Base-by-base conservation (phyloP, 2,888 invertebrate species). In the Glaucopsyche alexis region DNA sequence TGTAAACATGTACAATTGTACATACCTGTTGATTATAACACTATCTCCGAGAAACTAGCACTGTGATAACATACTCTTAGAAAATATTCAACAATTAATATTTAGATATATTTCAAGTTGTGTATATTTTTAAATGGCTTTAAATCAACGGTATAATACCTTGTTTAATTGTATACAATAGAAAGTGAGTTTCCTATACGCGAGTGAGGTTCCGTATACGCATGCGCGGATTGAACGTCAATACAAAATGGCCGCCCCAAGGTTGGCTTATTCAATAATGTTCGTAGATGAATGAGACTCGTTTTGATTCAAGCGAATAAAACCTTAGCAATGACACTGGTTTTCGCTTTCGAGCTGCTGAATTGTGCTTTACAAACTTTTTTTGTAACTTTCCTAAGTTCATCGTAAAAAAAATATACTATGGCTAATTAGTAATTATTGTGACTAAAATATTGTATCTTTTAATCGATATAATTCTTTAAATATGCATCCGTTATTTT, bases 1-100 rank as follows among this genome's bases (percentile, higher is more conserved):
- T 16, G 50, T 50, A 52, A 67, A 67, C 72, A 71, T 60, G 49
- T 69, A n/a, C n/a, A n/a, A n/a, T n/a, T n/a, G n/a, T n/a, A 84
- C 88, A 78, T 87, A 92, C 92, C 91, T 90, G 87, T 88, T 90
- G 87, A 86, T 85, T 72, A 45, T 29, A 71, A 42, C 64, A 19
- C 38, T 16, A 38, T 45, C 14, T 19, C 16, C 49, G 6, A 7
- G 49, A 14, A 29, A 64, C 38, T 47, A 72, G 40, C 70, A n/a
- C 67, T 45, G 16, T 42, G 14, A 3, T n/a, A n/a, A 67, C 67
- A 67, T 45, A 8, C 13, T 47, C 69, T 47, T 69, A 69, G 29
- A 7, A 29, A 38, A 29, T 29, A 29, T 7, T 6, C 38, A 60
- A 60, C 29, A 14, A 29, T 14, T 29, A 60, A 60, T 60, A 38